A percentile compares a stretch with the other conserved stretches of the same genome.
These are phyloP conservation scores for Trissoscelio sp. DNA, from an alignment of 2,888 invertebrate species.

Conservation along the genomic window DNA sequence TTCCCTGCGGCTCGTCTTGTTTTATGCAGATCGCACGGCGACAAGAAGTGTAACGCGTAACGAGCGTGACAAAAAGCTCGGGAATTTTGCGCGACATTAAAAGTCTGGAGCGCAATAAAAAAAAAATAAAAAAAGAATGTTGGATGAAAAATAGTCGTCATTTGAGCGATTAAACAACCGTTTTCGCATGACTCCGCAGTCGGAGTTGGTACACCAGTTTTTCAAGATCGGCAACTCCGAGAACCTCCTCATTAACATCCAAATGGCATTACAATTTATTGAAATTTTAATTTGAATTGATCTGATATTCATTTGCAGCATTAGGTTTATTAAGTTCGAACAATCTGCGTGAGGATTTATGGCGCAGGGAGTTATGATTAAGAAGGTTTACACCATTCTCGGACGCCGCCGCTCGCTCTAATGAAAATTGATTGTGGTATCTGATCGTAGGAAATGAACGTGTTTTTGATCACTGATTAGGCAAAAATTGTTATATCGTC, in stretches of 20 bases:
- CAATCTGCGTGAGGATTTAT: conserved; percentile 40
- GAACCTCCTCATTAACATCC: conserved; percentile 39
- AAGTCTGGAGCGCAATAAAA: not conserved
- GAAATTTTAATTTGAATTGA: conserved; percentile 34
- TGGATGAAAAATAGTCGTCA: conserved; percentile 10
- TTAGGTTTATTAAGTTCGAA: conserved; percentile 35
- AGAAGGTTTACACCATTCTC: conserved; percentile 25
- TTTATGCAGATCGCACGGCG: conserved; percentile 12
- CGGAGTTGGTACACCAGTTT: conserved; percentile 24
- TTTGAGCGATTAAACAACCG: conserved; percentile 15
- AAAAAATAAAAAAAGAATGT: no score
- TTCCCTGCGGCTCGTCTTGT: conserved; percentile 2
- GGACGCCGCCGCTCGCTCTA: conserved; percentile 8
- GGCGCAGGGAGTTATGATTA: conserved; percentile 28
- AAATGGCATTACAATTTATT: conserved; percentile 33
- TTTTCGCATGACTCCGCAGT: conserved; percentile 24
- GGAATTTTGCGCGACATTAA: not conserved
- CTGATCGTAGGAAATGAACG: conserved; percentile 49
- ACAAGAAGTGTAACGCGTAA: not conserved
- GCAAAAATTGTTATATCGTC: conserved; percentile 22
- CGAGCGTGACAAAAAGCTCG: conserved; percentile 1
- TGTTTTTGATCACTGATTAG: conserved; percentile 24
- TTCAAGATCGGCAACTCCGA: conserved; percentile 9
- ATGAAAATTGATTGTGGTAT: conserved; percentile 53
- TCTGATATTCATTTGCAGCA: conserved; percentile 38